These are phyloP conservation scores for Masnerella sp. DNA, from an alignment of 2,888 invertebrate genomes.

Conservation along the genomic window DNA sequence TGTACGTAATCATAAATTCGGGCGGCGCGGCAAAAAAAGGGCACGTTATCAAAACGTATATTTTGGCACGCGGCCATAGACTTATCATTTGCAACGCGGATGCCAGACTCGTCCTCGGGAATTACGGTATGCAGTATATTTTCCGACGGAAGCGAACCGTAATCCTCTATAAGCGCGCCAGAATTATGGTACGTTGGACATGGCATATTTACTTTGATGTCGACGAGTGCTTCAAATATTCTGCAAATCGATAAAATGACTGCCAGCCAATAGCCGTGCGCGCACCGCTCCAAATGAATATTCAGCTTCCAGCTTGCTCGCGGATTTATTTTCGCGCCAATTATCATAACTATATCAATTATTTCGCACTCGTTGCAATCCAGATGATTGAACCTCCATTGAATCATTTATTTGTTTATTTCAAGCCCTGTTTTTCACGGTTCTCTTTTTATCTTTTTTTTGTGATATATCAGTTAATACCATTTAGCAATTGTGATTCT, in stretches of 20 bases:
- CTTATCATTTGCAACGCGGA: slow-evolving; percentile 50
- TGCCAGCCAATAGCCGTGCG: slow-evolving; percentile 19
- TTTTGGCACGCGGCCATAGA: slow-evolving; percentile 52
- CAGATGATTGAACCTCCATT: no score
- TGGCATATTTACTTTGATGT: slow-evolving; percentile 55
- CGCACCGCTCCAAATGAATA: background rate
- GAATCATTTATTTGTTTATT: no score
- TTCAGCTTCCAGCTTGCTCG: no score
- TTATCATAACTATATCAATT: no score
- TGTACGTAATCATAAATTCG: slow-evolving; percentile 36
- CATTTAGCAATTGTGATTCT: no score
- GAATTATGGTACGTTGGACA: slow-evolving; percentile 48
- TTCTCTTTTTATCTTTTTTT: no score
- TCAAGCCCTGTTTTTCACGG: no score
- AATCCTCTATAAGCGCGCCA: slow-evolving; percentile 48
- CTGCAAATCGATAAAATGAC: slow-evolving; percentile 42
- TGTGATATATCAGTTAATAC: no score
- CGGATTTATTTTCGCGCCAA: no score
- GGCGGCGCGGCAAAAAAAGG: slow-evolving; percentile 1
- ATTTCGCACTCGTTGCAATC: no score
- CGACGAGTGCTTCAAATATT: slow-evolving; percentile 41
- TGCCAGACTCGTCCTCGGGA: slow-evolving; percentile 48
- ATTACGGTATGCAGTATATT: slow-evolving; percentile 52
- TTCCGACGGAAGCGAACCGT: slow-evolving; percentile 43
- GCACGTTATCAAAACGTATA: slow-evolving; percentile 45